These are phyloP conservation scores for Malurus splendens DNA, from an alignment of 2,797 vertebrate species.

Conservation along the genomic window DNA sequence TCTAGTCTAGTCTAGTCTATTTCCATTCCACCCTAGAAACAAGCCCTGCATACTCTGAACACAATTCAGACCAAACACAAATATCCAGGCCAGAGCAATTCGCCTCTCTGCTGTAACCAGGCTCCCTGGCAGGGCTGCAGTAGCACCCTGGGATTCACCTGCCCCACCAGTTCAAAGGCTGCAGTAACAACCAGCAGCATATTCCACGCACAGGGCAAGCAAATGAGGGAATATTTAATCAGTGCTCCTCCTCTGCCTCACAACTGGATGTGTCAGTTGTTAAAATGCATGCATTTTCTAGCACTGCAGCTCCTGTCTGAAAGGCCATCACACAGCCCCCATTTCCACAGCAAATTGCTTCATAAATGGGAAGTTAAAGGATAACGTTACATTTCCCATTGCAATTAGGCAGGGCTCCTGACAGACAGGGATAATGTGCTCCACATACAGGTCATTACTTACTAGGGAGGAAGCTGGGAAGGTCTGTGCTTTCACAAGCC, in stretches of 20 bases:
- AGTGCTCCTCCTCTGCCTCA: constrained; percentile 7
- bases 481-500: not conserved
- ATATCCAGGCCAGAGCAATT: constrained; percentile 22
- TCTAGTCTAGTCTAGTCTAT: too few relatives aligned
- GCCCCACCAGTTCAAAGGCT: constrained; percentile 25
- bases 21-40: too few relatives aligned
- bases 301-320: constrained; percentile 44
- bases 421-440: constrained; percentile 22
- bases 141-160: not conserved
- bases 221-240: constrained; percentile 54
- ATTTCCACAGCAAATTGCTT: constrained; percentile 53
- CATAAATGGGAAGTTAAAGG: constrained; percentile 48
- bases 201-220: not conserved
- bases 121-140: not conserved
- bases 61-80: constrained; percentile 1
- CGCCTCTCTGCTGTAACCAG: constrained; percentile 27
- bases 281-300: constrained; percentile 71
- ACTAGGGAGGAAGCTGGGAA: not conserved
- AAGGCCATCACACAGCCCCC: not conserved
- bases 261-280: constrained; percentile 72
- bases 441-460: constrained; percentile 10
- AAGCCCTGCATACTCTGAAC: not conserved
- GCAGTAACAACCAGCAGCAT: constrained; percentile 3
- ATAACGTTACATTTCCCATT: constrained; percentile 18
- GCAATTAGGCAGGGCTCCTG: constrained; percentile 28